Evolutionary conservation across 2,888 invertebrate genomes (phyloP).

Genomic region (Linhomoeus sp.): DNA sequence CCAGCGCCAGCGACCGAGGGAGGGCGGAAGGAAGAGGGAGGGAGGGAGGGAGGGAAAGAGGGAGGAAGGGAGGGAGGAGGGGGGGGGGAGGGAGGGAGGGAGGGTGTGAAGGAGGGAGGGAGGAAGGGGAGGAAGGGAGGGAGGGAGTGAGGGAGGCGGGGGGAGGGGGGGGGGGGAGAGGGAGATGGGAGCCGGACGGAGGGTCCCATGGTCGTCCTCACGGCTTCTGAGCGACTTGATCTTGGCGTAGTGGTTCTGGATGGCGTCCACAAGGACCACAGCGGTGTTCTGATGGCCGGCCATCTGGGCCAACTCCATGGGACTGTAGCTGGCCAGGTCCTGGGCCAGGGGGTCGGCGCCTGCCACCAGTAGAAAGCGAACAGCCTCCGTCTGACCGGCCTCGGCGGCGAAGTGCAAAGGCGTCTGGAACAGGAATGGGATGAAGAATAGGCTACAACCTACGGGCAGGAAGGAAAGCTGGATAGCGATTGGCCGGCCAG

Average conservation of each 20-base stretch:
- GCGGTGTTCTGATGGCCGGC: constrained; percentile 40
- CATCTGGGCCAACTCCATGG: constrained; percentile 50
- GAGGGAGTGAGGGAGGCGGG: too few species aligned
- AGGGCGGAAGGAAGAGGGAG: too few species aligned
- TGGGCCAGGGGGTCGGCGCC: constrained; percentile 40
- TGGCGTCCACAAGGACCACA: constrained; percentile 12
- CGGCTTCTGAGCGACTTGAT: background rate
- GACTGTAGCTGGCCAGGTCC: constrained; percentile 39
- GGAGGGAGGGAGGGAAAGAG: too few species aligned
- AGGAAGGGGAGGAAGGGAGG: too few species aligned
- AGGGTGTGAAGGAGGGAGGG: too few species aligned
- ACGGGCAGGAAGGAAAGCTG: too few species aligned
- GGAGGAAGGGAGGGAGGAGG: too few species aligned
- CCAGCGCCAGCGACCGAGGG: too few species aligned
- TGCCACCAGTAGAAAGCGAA: constrained; percentile 44
- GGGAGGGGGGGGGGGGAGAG: background rate
- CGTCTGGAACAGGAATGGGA: constrained; percentile 44
- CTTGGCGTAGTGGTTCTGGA: constrained; percentile 4
- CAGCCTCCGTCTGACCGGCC: constrained; percentile 52
- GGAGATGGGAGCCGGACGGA: background rate
- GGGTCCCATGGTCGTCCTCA: background rate
- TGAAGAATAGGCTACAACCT: too few species aligned
- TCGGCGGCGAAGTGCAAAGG: constrained; percentile 61
- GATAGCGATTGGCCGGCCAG: too few species aligned
- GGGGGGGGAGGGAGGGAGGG: too few species aligned